Evolutionary conservation across 2,888 invertebrate genomes (phyloP), one percentile per base, ranked within the genome.

Genomic region (Salpingus planirostris): DNA sequence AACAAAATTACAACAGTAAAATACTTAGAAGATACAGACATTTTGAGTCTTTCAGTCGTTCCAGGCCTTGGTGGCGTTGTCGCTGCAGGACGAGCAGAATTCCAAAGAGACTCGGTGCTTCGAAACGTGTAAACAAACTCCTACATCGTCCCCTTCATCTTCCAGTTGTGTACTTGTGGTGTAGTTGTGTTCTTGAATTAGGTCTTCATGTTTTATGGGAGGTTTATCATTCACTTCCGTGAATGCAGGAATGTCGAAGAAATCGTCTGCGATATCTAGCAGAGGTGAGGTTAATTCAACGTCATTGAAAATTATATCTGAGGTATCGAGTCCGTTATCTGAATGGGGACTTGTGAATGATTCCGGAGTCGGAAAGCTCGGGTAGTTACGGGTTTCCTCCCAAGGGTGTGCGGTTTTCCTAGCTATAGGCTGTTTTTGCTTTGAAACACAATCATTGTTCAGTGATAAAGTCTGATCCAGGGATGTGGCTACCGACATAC

Each of bases 61-160:
- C 59, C 60, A 59, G 8, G 49, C 42, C 12, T 49, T 24, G 11
- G 34, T 29, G n/a, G 69, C 63, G 40, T 68, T 72, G 33, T 67
- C 65, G 48, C 70, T 70, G 45, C 74, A 77, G 15, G 58, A 60
- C 2, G 70, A 59, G 51, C 76, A 77, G 49, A 70, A 73, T 49
- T 74, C 74, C 36, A 74, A 50, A 0, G 75, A 74, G 18, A 75
- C 65, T 50, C 64, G 66, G 26, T 69, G 68, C 22, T 69, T 68
- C 36, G 71, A 69, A 10, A 74, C 66, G 47, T 76, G 74, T 8
- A 76, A 57, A 49, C 75, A 76, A 11, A 76, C 65, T 10, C 74
- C 74, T 27, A 65, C 62, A 44, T 66, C 63, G 8, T 63, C 59
- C 6, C 58, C 42, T 21, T 46, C 50, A 11, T 31, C 30, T n/a